phyloP scores from a whole-genome alignment of 1,140 invertebrate genomes.

The Papilio polyxenes region DNA sequence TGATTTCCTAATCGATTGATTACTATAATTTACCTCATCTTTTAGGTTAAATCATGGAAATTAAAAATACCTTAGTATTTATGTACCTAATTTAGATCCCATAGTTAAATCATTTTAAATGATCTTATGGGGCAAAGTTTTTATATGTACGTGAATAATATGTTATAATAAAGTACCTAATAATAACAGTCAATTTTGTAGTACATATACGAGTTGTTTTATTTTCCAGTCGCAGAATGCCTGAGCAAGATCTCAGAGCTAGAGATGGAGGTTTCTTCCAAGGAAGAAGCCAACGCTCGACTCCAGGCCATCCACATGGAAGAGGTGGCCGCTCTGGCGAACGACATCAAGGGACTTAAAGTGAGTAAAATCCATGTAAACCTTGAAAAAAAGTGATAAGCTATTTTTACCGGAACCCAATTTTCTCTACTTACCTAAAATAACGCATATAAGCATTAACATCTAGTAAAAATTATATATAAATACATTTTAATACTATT shows the following conservation, averaged over 20 bases:
- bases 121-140: too few relatives aligned
- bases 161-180: neutral
- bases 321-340: constrained; percentile 68
- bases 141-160: too few relatives aligned
- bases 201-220: neutral
- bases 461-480: constrained; percentile 10
- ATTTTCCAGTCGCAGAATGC: constrained; percentile 77
- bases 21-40: too few relatives aligned
- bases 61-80: too few relatives aligned
- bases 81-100: too few relatives aligned
- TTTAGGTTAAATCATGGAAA: too few relatives aligned
- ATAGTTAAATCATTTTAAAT: too few relatives aligned
- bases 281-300: constrained; percentile 74
- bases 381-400: neutral
- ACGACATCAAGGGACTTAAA: constrained; percentile 75
- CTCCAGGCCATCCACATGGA: constrained; percentile 69
- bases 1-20: neutral
- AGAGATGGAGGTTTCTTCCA: constrained; percentile 75
- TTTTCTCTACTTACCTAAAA: too few relatives aligned
- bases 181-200: neutral
- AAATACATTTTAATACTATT: neutral
- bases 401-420: too few relatives aligned
- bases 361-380: constrained; percentile 44
- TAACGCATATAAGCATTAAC: neutral
- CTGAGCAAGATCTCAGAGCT: constrained; percentile 79